These are phyloP conservation scores for Gracilinanus agilis DNA, from an alignment of 2,113 vertebrate genomes.

Conservation along the genomic window DNA sequence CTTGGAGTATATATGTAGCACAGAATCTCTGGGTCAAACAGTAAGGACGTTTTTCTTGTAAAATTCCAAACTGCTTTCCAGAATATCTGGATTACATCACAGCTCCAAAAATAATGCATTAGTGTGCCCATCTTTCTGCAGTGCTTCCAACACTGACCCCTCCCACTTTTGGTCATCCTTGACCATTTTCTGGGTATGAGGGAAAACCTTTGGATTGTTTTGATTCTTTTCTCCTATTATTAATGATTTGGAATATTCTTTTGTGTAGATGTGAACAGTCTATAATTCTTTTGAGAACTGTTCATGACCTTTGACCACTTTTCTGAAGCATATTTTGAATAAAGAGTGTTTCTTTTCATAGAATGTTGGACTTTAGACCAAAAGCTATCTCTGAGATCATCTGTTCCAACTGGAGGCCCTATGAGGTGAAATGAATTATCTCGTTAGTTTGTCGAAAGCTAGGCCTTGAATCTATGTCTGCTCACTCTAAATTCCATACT, in stretches of 20 bases:
- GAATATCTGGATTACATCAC: not conserved
- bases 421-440: not conserved
- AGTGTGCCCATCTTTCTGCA: not conserved
- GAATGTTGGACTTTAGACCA: not conserved
- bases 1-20: not conserved
- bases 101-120: not conserved
- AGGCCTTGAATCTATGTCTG: not conserved
- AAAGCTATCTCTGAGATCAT: not conserved
- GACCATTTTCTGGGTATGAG: not conserved
- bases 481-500: too few species aligned
- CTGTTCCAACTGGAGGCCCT: not conserved
- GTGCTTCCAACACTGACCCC: not conserved
- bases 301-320: not conserved
- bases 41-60: not conserved
- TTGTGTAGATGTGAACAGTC: not conserved
- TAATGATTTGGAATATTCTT: not conserved
- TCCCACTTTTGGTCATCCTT: not conserved
- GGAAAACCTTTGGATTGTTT: not conserved
- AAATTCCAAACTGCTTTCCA: not conserved
- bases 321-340: not conserved
- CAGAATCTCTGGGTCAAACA: not conserved
- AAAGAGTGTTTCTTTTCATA: conserved; percentile 14
- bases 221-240: not conserved
- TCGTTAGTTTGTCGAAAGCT: not conserved
- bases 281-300: not conserved